Conservation (phyloP, 2,888 invertebrate species). For the Cephus sareptanus region DNA sequence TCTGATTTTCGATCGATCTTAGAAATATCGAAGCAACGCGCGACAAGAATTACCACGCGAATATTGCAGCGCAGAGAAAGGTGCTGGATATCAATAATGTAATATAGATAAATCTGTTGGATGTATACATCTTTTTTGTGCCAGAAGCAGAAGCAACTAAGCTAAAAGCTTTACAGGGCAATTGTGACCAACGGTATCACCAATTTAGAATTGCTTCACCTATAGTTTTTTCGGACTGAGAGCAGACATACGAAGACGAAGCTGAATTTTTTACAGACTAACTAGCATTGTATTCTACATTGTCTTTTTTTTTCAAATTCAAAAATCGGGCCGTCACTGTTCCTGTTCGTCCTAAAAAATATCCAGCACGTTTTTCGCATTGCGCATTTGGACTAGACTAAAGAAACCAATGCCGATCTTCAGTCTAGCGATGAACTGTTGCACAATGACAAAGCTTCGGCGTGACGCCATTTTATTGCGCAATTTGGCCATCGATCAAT, state of each 20-base stretch:
- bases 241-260: too few species aligned
- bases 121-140: background rate
- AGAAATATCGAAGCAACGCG: slow-evolving; percentile 1
- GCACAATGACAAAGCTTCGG: background rate
- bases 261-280: too few species aligned
- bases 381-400: background rate
- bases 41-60: background rate
- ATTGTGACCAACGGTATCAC: background rate
- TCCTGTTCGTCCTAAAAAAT: background rate
- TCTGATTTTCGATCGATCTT: background rate
- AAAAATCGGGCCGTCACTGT: background rate
- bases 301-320: background rate
- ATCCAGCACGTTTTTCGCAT: background rate
- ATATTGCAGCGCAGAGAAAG: background rate
- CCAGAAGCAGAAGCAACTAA: background rate
- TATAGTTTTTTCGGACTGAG: background rate
- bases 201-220: too few species aligned
- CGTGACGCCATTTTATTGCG: slow-evolving; percentile 1
- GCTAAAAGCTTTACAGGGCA: background rate
- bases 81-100: background rate
- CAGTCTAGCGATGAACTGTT: background rate
- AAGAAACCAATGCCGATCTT: background rate
- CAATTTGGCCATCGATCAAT: background rate
- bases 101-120: background rate
- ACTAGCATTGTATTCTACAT: background rate